phyloP scores from a whole-genome alignment of 2,888 invertebrate genomes.

The Eustalomyia histrio region DNA sequence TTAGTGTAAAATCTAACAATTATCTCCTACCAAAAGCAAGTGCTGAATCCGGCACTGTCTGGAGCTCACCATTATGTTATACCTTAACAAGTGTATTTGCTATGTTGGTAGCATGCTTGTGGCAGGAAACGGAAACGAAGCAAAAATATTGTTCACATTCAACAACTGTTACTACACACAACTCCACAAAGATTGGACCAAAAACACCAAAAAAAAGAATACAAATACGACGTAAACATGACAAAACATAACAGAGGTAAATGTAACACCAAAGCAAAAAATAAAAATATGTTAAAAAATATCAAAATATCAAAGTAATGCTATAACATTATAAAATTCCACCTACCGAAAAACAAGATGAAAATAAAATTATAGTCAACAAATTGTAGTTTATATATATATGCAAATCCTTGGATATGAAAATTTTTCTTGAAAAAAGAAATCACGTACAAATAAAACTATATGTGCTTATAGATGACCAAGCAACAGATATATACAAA shows the following conservation, averaged over 20 bases:
- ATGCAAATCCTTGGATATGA: too few species aligned
- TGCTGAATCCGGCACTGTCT: too few species aligned
- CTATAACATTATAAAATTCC: constrained; percentile 10
- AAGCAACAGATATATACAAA: too few species aligned
- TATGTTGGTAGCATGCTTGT: constrained; percentile 38
- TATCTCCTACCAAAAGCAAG: too few species aligned
- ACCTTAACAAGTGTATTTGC: constrained; percentile 17
- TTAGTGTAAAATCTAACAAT: too few species aligned
- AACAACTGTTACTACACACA: constrained; percentile 59
- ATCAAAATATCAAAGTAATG: constrained; percentile 42
- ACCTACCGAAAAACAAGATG: neutral
- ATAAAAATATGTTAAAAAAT: constrained; percentile 9
- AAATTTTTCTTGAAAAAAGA: too few species aligned
- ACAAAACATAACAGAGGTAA: neutral
- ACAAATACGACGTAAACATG: neutral
- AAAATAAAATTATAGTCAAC: constrained; percentile 31
- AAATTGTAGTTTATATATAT: too few species aligned
- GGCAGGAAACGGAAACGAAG: constrained; percentile 64
- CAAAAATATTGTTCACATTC: constrained; percentile 60
- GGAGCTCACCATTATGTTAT: constrained; percentile 20
- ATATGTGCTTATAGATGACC: too few species aligned
- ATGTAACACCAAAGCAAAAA: neutral
- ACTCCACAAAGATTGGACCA: constrained; percentile 25
- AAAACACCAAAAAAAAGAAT: constrained; percentile 7
- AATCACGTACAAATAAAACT: too few species aligned